These are phyloP conservation scores for Verasper variegatus DNA, from an alignment of 2,113 vertebrate genomes.

Conservation along the genomic window DNA sequence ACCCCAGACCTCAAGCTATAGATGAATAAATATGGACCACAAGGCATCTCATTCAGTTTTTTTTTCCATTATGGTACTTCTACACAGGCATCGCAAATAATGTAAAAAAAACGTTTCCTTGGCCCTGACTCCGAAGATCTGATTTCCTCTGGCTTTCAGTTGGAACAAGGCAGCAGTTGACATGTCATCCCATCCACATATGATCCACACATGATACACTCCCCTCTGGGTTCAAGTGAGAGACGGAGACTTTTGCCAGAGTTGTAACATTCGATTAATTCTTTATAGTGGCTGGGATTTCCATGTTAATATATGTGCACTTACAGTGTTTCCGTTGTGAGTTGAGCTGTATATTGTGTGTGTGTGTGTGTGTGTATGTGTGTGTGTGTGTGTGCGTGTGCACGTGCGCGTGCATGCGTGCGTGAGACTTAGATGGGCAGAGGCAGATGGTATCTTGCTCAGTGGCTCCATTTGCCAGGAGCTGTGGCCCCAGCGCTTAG, in stretches of 20 bases:
- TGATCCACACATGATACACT: background rate
- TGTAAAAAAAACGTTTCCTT: slow-evolving; percentile 26
- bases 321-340: slow-evolving; percentile 28
- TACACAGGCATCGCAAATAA: slow-evolving; percentile 7
- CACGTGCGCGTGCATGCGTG: slow-evolving; percentile 34
- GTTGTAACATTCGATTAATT: slow-evolving; percentile 30
- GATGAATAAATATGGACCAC: slow-evolving; percentile 16
- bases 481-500: slow-evolving; percentile 35
- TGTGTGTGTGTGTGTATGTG: slow-evolving; percentile 4
- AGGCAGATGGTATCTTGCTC: slow-evolving; percentile 78
- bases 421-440: slow-evolving; percentile 66
- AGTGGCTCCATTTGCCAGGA: slow-evolving; percentile 59
- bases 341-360: slow-evolving; percentile 22
- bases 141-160: slow-evolving; percentile 23
- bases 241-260: background rate
- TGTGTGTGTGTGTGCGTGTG: slow-evolving; percentile 27
- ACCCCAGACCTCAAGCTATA: slow-evolving; percentile 1
- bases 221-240: background rate
- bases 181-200: slow-evolving; percentile 31
- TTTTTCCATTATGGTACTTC: slow-evolving; percentile 1
- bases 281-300: slow-evolving; percentile 29
- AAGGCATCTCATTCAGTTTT: background rate
- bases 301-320: slow-evolving; percentile 25
- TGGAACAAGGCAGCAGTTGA: slow-evolving; percentile 9
- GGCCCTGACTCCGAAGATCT: slow-evolving; percentile 15